Evolutionary conservation across 2,113 vertebrate species (phyloP), one percentile per base, ranked within the genome.

Genomic region (Tragelaphus buxtoni): DNA sequence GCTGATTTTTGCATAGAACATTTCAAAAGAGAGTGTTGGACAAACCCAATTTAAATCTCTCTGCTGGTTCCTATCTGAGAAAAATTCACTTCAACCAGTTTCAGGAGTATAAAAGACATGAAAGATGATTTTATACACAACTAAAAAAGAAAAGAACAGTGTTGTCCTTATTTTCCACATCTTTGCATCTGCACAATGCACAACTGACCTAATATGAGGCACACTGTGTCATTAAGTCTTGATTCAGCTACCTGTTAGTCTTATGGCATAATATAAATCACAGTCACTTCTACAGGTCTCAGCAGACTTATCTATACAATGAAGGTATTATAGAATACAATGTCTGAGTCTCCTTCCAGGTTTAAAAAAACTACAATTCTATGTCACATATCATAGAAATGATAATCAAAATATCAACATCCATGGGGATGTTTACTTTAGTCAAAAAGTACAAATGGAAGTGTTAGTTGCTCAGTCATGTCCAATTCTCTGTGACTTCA

Each of bases 41-140:
- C 24, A 96, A 96, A 90, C 2, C 9, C 20, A 91, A 53, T 49
- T 96, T 95, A 77, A 93, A 91, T 93, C 13, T 16, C n/a, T 85
- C 18, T 84, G 12, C 51, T 90, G 20, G 58, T 26, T 80, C 84
- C 56, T 53, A 58, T 69, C 47, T 86, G 60, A 90, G 30, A 79
- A 80, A 83, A 82, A 58, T 51, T 13, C 20, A 82, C 16, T 51
- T 91, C 17, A 84, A 79, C 9, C 53, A 51, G 13, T 93, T 91
- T 91, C 12, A 24, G n/a, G 80, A 18, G 14, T 3, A 26, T 13
- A 55, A 69, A 28, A 39, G 39, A 35, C 61, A 83, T 83, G 20
- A 86, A 82, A 7, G 76, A 60, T 63, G 55, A 96, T 88, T 92
- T 92, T 86, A 45, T 72, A 35, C 12, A n/a, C 8, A 93, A 88